Evolutionary conservation across 2,797 vertebrate species (phyloP).

Genomic region (Oophaga sylvatica): DNA sequence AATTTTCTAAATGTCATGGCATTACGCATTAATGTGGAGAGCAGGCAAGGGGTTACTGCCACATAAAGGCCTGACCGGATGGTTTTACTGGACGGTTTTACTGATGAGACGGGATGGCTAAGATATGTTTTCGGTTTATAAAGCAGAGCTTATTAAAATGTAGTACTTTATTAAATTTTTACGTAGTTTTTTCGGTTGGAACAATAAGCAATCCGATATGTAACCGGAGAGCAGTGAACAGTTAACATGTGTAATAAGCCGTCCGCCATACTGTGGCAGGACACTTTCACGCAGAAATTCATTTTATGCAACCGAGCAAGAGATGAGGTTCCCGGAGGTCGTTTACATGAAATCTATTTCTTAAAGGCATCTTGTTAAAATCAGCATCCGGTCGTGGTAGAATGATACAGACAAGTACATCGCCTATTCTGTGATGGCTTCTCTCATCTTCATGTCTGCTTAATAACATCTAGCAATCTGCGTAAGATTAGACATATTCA

Average conservation of each 20-base stretch:
- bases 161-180: not conserved
- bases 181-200: not conserved
- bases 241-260: conserved; percentile 41
- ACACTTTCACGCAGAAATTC: conserved; percentile 39
- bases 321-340: not conserved
- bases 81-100: conserved; percentile 9
- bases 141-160: conserved; percentile 8
- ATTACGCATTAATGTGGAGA: not conserved
- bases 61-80: conserved; percentile 36
- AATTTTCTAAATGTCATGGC: not conserved
- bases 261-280: conserved; percentile 50
- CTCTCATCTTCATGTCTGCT: not conserved
- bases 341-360: conserved; percentile 19
- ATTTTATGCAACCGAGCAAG: conserved; percentile 21
- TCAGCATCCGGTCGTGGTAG: not conserved
- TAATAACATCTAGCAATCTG: not conserved
- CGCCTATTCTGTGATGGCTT: not conserved
- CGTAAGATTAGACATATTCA: conserved; percentile 11
- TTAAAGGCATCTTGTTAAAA: not conserved
- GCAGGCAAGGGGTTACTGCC: conserved; percentile 40
- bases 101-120: not conserved
- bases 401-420: conserved; percentile 22
- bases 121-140: not conserved
- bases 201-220: conserved; percentile 14
- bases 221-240: conserved; percentile 48